Conservation (phyloP, 2,888 invertebrate genomes). For the Nomada flava region DNA sequence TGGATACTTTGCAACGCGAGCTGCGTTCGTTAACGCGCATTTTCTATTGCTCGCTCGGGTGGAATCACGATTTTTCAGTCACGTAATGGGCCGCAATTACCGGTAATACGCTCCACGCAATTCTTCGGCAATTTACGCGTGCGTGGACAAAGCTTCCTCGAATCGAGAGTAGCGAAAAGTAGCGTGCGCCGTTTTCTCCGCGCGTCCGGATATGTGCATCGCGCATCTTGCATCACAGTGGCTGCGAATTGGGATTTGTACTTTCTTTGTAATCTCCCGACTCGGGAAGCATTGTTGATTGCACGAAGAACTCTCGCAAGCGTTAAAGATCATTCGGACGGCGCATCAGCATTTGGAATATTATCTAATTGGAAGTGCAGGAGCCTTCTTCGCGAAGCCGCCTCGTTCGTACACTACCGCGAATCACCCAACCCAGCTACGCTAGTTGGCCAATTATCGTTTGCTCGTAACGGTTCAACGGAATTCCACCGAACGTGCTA, state of each 20-base stretch:
- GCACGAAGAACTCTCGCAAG: background rate
- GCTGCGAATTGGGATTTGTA: background rate
- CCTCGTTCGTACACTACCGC: no score
- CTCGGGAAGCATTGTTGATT: background rate
- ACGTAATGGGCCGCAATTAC: constrained; percentile 22
- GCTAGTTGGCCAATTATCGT: constrained; percentile 50
- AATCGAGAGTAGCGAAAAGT: constrained; percentile 49
- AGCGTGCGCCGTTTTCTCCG: constrained; percentile 30
- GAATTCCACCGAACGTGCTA: background rate
- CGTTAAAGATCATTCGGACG: no score
- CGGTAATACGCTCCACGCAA: constrained; percentile 11
- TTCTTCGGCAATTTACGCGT: constrained; percentile 34
- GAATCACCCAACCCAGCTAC: constrained; percentile 26
- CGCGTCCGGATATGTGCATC: constrained; percentile 11
- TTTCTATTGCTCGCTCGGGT: background rate
- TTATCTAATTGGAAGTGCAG: no score
- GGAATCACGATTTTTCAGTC: constrained; percentile 24
- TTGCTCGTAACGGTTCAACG: constrained; percentile 47
- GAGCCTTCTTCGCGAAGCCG: no score
- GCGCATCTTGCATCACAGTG: constrained; percentile 23
- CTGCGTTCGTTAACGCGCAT: background rate
- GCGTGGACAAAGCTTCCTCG: constrained; percentile 42
- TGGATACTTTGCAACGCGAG: no score
- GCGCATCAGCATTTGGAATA: no score
- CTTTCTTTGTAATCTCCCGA: background rate